These are phyloP conservation scores for Telmatochromis sp. DNA, from an alignment of 2,113 vertebrate species.

Conservation along the genomic window DNA sequence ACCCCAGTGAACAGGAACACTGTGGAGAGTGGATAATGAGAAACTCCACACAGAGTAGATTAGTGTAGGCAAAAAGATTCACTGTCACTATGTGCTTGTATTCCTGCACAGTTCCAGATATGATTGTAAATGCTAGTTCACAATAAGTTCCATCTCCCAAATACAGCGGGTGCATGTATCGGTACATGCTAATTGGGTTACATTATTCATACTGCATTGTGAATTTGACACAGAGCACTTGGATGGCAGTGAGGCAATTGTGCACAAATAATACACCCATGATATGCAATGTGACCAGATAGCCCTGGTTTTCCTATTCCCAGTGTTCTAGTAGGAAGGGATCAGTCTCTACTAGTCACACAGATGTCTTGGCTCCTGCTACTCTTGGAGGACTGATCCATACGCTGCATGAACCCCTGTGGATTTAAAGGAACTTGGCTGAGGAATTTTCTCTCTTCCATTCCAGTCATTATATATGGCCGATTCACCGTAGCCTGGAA, in stretches of 20 bases:
- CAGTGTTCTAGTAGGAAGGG: constrained; percentile 38
- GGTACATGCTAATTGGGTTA: constrained; percentile 21
- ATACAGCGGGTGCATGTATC: background rate
- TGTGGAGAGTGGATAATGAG: constrained; percentile 43
- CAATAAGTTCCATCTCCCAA: constrained; percentile 11
- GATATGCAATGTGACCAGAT: constrained; percentile 44
- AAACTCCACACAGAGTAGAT: constrained; percentile 29
- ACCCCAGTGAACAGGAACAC: constrained; percentile 46
- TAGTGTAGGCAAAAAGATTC: background rate
- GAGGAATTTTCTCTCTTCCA: constrained; percentile 47
- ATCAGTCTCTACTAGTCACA: constrained; percentile 53
- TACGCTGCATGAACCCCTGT: constrained; percentile 49
- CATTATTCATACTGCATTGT: constrained; percentile 27
- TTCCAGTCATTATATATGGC: constrained; percentile 58
- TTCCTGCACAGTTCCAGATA: background rate
- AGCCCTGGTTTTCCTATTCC: constrained; percentile 47
- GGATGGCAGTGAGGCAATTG: background rate
- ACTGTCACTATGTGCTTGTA: background rate
- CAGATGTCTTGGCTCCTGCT: constrained; percentile 73
- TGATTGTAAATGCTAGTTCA: constrained; percentile 9
- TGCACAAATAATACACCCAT: background rate
- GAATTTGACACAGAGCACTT: constrained; percentile 4
- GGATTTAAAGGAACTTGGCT: constrained; percentile 67
- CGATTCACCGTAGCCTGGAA: constrained; percentile 49
- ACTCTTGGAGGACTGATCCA: constrained; percentile 60